Percentiles rank a stretch among this genome's conserved stretches.
These are phyloP conservation scores for Chelon auratus DNA, from an alignment of 2,797 vertebrate species.

Conservation along the genomic window DNA sequence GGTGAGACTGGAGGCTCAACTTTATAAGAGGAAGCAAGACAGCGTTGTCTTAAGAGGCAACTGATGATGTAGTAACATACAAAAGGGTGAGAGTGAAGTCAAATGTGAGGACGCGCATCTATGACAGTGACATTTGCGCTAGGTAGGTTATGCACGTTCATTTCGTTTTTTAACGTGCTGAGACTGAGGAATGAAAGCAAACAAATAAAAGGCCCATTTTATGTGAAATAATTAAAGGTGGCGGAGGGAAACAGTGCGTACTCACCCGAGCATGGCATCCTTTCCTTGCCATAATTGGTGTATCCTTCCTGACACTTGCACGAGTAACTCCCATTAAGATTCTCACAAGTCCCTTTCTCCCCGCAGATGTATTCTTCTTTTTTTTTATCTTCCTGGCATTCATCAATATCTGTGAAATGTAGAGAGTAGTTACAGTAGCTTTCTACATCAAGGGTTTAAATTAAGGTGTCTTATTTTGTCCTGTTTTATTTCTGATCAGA, in stretches of 20 bases:
- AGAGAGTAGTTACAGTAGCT: no score
- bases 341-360: conserved; percentile 54
- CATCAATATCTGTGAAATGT: conserved; percentile 70
- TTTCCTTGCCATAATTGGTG: conserved; percentile 72
- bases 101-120: not conserved
- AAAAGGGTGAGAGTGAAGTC: no score
- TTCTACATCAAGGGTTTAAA: no score
- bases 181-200: not conserved
- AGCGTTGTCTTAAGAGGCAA: no score
- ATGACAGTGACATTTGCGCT: not conserved
- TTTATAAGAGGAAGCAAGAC: not conserved
- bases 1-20: not conserved
- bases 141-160: not conserved
- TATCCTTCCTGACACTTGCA: conserved; percentile 74
- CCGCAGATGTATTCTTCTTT: conserved; percentile 60
- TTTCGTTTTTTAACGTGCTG: not conserved
- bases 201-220: not conserved
- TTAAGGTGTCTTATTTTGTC: no score
- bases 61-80: no score
- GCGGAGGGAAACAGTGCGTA: no score
- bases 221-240: not conserved
- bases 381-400: conserved; percentile 37
- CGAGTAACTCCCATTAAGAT: conserved; percentile 66
- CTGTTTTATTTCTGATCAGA: no score
- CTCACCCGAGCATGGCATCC: conserved; percentile 74